Base-by-base conservation (phyloP, 2,888 invertebrate species). In the Cheilosia vernalis region DNA sequence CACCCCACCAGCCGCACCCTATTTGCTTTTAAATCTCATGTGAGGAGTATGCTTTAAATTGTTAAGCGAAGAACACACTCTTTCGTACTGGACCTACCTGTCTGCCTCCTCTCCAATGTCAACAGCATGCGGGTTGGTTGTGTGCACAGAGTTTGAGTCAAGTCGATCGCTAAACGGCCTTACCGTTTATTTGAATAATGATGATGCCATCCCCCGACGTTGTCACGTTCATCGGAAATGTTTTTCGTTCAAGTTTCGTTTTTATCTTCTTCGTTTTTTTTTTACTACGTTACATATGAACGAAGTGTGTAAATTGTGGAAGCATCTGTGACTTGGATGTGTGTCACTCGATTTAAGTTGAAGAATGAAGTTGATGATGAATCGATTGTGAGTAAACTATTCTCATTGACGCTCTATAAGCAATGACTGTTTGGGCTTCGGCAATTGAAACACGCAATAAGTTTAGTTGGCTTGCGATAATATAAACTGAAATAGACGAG, bases 171-270 rank as follows among this genome's bases (percentile, higher is more conserved):
- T 64, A 49, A 83, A 73, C 67, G 83, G 74, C 83, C 83, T 84
- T 79, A 64, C 79, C 69, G 74, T 74, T 84, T 84, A 79, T 79
- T 84, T 84, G 79, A 84, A 84, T 84, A 79, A 79, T 73, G 83
- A 79, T 84, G 83, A 84, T 84, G 83, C 83, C 79, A 84, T 83
- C 78, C 72, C 21, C 72, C 33, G 30, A 55, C 67, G 19, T 49
- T 67, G 30, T 40, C 72, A 83, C 73, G 73, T 79, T 84, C 69
- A 79, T 79, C 79, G 83, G 79, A 84, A 79, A 84, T 74, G 58
- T 84, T 73, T 64, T 78, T 49, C 53, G 60, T 77, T 56, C 19
- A 37, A 44, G n/a, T 44, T 64, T 70, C 3, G 10, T 17, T 47
- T 44, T 55, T 24, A 24, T 24, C 15, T 37, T 13, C 9, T 30